Evolutionary conservation across 2,113 vertebrate species (phyloP).

Genomic region (Pseudonaja textilis): DNA sequence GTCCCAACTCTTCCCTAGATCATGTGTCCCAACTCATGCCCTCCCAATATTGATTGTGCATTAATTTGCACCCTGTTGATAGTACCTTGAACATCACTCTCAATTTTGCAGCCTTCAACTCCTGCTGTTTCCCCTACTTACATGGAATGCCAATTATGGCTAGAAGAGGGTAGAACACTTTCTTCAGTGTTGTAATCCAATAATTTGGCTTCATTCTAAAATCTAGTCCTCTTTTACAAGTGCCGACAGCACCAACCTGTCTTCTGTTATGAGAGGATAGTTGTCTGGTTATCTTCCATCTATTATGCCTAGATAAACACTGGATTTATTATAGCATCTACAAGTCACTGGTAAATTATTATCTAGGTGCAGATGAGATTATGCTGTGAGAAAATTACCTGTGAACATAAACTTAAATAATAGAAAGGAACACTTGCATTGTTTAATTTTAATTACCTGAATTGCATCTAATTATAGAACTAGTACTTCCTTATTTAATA

Average conservation of each 20-base stretch:
- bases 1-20: neutral
- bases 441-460: neutral
- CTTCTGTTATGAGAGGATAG: neutral
- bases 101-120: neutral
- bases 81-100: neutral
- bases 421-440: neutral
- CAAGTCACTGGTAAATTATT: constrained; percentile 18
- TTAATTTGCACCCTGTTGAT: neutral
- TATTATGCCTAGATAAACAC: constrained; percentile 19
- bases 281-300: neutral
- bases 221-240: neutral
- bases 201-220: constrained; percentile 47
- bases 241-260: neutral
- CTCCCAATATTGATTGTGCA: neutral
- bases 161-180: constrained; percentile 64
- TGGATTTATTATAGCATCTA: constrained; percentile 26
- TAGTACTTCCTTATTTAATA: neutral
- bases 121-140: constrained; percentile 52
- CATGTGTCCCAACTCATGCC: neutral
- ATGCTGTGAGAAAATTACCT: neutral
- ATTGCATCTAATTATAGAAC: neutral
- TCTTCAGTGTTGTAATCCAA: constrained; percentile 68
- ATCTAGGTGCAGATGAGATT: neutral
- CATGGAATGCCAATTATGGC: constrained; percentile 67
- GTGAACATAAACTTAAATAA: neutral